These are phyloP conservation scores for Daboia siamensis DNA, from an alignment of 2,113 vertebrate genomes.

Conservation along the genomic window DNA sequence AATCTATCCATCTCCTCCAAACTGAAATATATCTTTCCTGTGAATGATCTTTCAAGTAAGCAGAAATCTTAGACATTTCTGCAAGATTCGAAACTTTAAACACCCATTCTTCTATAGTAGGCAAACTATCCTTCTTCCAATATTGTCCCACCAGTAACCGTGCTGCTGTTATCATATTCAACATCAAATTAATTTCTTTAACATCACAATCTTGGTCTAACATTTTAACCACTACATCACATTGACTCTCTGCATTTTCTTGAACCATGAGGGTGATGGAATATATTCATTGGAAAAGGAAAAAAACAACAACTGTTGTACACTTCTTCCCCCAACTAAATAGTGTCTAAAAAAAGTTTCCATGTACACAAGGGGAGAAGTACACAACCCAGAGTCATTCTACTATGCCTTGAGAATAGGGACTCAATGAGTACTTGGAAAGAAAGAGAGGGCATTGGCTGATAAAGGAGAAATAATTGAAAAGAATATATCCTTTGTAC, in stretches of 20 bases:
- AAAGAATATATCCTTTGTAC: slow-evolving; percentile 16
- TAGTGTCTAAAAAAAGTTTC: neutral
- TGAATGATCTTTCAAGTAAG: too few relatives aligned
- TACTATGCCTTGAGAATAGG: slow-evolving; percentile 25
- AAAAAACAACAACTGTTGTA: neutral
- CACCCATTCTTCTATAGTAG: too few relatives aligned
- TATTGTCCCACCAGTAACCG: too few relatives aligned
- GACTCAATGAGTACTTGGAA: slow-evolving; percentile 13
- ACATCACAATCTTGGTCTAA: too few relatives aligned
- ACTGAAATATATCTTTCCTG: too few relatives aligned
- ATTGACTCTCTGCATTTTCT: neutral
- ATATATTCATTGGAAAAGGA: neutral
- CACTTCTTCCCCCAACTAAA: neutral
- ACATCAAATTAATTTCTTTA: too few relatives aligned
- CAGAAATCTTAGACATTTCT: too few relatives aligned
- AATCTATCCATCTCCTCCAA: too few relatives aligned
- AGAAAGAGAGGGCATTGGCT: neutral
- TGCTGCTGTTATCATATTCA: too few relatives aligned
- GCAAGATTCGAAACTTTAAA: too few relatives aligned
- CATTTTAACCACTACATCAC: neutral
- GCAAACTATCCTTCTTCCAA: too few relatives aligned
- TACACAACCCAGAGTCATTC: neutral
- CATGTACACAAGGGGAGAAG: neutral
- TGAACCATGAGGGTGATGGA: neutral
- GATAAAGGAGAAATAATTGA: slow-evolving; percentile 30